phyloP scores from a whole-genome alignment of 2,113 vertebrate genomes.

The Lathamus discolor region DNA sequence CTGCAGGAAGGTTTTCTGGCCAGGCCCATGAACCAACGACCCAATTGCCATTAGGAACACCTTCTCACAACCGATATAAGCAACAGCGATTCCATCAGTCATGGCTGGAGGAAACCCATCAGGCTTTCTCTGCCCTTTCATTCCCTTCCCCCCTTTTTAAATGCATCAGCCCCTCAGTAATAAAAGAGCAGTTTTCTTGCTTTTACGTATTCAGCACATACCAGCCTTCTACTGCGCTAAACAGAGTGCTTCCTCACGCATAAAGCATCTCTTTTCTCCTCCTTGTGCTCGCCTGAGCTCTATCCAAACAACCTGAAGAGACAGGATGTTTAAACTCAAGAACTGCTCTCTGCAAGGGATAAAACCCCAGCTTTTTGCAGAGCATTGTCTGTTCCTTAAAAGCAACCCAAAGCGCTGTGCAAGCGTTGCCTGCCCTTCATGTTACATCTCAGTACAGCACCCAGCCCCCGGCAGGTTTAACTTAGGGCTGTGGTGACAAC shows the following conservation, averaged over 20 bases:
- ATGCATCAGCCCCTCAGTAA: neutral
- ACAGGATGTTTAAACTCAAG: neutral
- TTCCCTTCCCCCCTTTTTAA: neutral
- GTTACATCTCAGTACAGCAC: neutral
- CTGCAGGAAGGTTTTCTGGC: neutral
- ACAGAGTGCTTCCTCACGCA: neutral
- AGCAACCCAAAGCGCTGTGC: neutral
- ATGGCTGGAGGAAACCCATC: neutral
- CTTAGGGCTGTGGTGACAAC: neutral
- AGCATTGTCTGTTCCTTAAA: neutral
- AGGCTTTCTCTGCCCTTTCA: neutral
- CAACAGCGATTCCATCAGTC: neutral
- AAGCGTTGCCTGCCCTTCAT: neutral
- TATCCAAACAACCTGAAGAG: neutral
- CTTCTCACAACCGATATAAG: neutral
- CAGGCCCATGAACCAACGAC: neutral
- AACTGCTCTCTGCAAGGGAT: neutral
- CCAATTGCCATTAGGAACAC: neutral
- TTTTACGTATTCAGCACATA: neutral
- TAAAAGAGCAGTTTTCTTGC: neutral
- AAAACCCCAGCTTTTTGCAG: neutral
- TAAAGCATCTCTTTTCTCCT: neutral
- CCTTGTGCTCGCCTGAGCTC: fast-evolving
- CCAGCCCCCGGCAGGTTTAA: neutral
- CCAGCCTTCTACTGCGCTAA: neutral